These are phyloP conservation scores for Loripinus fragilis DNA, from an alignment of 2,888 invertebrate genomes.

Conservation along the genomic window DNA sequence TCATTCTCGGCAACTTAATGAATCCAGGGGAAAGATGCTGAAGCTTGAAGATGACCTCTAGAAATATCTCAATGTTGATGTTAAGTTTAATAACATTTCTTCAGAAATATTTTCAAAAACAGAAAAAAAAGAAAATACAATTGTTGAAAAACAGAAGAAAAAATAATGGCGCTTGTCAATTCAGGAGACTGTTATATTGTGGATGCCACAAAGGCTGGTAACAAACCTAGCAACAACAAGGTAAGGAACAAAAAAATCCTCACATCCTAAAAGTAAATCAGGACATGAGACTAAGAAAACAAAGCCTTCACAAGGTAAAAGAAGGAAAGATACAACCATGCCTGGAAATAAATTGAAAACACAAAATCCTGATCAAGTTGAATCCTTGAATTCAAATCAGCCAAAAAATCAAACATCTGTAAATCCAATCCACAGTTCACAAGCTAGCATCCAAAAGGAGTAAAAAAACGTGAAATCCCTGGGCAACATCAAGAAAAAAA, in stretches of 20 bases:
- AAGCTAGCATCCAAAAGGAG: not conserved
- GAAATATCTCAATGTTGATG: constrained; percentile 11
- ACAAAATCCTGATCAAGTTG: not conserved
- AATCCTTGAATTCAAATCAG: not conserved
- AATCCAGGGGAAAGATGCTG: constrained; percentile 8
- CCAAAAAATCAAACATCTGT: not conserved
- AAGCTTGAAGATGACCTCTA: constrained; percentile 3
- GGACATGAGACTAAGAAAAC: not conserved
- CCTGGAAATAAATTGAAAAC: not conserved
- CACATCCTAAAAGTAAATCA: not conserved
- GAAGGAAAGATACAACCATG: not conserved
- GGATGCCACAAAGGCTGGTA: not conserved
- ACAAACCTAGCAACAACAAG: not conserved
- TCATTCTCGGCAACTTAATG: constrained; percentile 17
- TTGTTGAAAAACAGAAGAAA: constrained; percentile 12
- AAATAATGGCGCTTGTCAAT: not conserved
- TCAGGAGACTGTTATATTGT: not conserved
- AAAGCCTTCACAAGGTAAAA: not conserved
- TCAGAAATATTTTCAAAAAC: no score
- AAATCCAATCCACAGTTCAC: not conserved
- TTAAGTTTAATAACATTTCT: no score
- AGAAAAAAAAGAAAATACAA: constrained; percentile 16
- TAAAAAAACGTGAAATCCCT: not conserved
- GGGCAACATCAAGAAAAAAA: constrained; percentile 7
- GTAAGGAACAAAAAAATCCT: not conserved